Conservation (phyloP, 1,140 invertebrate species). For the Drosophila athabasca region DNA sequence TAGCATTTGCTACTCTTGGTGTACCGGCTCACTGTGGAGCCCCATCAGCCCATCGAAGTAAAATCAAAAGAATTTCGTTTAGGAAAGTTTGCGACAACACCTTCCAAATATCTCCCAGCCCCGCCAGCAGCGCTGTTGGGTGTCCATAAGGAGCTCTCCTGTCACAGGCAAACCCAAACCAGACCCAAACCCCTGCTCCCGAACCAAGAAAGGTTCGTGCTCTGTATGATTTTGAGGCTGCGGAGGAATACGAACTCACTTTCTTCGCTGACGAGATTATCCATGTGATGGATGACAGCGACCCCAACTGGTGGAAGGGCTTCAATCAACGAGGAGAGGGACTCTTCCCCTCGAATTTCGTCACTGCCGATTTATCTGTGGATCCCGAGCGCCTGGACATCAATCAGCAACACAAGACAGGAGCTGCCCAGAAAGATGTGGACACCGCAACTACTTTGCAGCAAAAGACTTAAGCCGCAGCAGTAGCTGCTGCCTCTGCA, state of each 20-base stretch:
- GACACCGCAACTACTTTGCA: conserved; percentile 43
- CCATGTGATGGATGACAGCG: conserved; percentile 92
- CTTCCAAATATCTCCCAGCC: conserved; percentile 56
- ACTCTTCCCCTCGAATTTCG: conserved; percentile 98
- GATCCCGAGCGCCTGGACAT: conserved; percentile 89
- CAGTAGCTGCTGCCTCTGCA: conserved; percentile 83
- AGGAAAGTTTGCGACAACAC: conserved; percentile 51
- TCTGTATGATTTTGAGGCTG: conserved; percentile 99
- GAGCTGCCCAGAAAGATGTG: conserved; percentile 85
- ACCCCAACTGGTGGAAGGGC: conserved; percentile 99
- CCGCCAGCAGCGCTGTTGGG: conserved; percentile 29
- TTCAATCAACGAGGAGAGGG: conserved; percentile 96
- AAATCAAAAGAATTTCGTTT: background rate
- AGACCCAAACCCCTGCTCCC: conserved; percentile 25
- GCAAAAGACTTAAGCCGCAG: conserved; percentile 88
- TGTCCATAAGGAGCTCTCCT: conserved; percentile 52
- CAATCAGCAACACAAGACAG: conserved; percentile 85
- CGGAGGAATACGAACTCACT: conserved; percentile 99
- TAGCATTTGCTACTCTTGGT: conserved; percentile 6
- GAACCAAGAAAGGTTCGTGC: conserved; percentile 92
- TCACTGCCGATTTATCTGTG: conserved; percentile 93
- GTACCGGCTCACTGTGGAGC: background rate
- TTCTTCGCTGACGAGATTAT: conserved; percentile 98
- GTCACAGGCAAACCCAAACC: conserved; percentile 23
- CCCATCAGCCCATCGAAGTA: background rate